Base-by-base conservation (phyloP, 2,888 invertebrate genomes). In the Plebejus melissa region DNA sequence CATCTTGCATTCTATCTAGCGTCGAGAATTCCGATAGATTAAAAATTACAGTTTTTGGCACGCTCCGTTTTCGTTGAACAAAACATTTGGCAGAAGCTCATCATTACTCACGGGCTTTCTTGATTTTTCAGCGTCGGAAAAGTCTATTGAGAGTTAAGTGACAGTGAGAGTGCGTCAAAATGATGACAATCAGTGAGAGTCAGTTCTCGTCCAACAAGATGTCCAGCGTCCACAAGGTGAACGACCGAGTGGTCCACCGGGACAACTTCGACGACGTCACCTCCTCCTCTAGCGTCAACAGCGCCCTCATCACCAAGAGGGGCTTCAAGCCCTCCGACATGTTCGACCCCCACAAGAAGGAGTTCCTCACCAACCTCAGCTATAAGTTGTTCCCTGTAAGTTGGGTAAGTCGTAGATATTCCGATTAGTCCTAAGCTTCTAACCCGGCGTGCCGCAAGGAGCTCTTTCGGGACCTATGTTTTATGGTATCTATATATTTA, bases 291-390 rank as follows among this genome's bases (percentile, higher is more conserved):
- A 91, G 91, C 36, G 87, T 92, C 75, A 94, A 93, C 86, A 95
- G 95, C 84, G 94, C 95, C 22, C 94, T 97, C 78, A 95, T 97
- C 84, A 95, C 95, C 75, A 94, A 95, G 79, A 94, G 97, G 50
- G 97, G 98, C 57, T 97, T 97, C 90, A 97, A 97, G 83, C 98
- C 98, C 1, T 97, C 97, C 2, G 98, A 98, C 89, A 95, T 95
- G 88, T 96, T 96, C 85, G 97, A 98, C 90, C 97, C 97, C 0
- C 94, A 94, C 81, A 98, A 98, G 90, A 95, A 95, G 86, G 95
- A 96, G 83, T 97, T 98, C 88, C 94, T 98, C 81, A 96, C 96
- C 74, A 95, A 95, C 85, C 94, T 98, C 86, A 97, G 97, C 85
- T 95, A 96, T 86, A 96, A 96, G 91, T 96, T 98, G 87, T 97